Evolutionary conservation across 2,113 vertebrate species (phyloP), one percentile per base, ranked within the genome.

Genomic region (Corydoras maculifer): DNA sequence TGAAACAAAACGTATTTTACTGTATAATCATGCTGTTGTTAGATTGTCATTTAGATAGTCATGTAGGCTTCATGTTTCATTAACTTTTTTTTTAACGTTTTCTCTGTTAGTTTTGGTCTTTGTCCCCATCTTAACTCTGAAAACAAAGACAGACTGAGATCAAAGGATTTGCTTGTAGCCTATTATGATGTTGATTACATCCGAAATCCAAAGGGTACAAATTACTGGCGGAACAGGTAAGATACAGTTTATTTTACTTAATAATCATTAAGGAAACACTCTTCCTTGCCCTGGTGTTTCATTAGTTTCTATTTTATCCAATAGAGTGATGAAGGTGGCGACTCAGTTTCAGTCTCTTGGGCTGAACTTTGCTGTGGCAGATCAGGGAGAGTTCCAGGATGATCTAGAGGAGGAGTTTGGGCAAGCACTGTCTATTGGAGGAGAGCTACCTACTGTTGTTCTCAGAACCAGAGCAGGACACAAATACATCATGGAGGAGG

Each of bases 211-310:
- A 75, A 77, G 3, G 87, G 85, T 1, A 88, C 90, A 62, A 88
- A 86, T 82, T 91, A 91, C 79, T 91, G 90, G 90, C 86, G 90
- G 70, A 91, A 90, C 82, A 88, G 90, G 90, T 90, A 61, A 69
- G 70, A 18, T 35, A 15, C n/a, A 3, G 8, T 11, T 3, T 10
- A 48, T 15, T 10, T 6, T 60, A 3, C 13, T 15, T 10, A 53
- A 3, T 53, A 53, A 53, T 53, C 5, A 12, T 53, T 12, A 2
- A 53, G 9, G 35, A 43, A 43, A 43, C 35, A 43, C 35, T 43
- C 35, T 8, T 53, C 11, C 51, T 10, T 53, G 1, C 13, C 51
- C 51, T 53, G 51, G 3, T 53, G 51, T 14, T 53, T 7, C 13
- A 12, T 53, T 10, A 12, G 13, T 53, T 3, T 53, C 9, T 53